Percentiles rank a stretch among this genome's conserved stretches.
Evolutionary conservation across 2,888 invertebrate genomes (phyloP).

Genomic region (Priocnemis perturbator): DNA sequence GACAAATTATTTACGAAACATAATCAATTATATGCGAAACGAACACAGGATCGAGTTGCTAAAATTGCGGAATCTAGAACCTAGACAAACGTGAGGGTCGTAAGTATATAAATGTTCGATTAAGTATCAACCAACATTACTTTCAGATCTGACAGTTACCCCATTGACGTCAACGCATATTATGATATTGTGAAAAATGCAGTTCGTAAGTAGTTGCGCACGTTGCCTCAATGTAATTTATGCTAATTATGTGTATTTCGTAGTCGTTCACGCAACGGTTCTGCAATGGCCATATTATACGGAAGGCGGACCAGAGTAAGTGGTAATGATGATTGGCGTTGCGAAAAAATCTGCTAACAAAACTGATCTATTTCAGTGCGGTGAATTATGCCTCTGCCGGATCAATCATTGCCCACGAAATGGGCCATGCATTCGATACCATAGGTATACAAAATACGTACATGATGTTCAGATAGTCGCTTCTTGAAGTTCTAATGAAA

Average conservation of each 20-base stretch:
- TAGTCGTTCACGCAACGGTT: not conserved
- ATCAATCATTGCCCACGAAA: not conserved
- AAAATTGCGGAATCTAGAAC: too few relatives aligned
- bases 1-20: not conserved
- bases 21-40: not conserved
- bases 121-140: not conserved
- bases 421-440: constrained; percentile 1
- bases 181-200: not conserved
- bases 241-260: not conserved
- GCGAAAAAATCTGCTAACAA: too few relatives aligned
- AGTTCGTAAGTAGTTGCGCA: not conserved
- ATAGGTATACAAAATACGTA: not conserved
- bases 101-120: not conserved
- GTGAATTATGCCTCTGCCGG: not conserved
- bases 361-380: not conserved
- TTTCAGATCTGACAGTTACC: not conserved
- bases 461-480: too few relatives aligned
- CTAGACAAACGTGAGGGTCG: too few relatives aligned
- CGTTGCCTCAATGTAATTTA: not conserved
- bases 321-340: too few relatives aligned
- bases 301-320: not conserved
- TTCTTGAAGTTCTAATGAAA: too few relatives aligned
- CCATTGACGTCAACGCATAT: not conserved
- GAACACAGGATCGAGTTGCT: not conserved
- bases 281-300: not conserved